These are phyloP conservation scores for Dynastes maya DNA, from an alignment of 2,888 invertebrate genomes.

Conservation along the genomic window DNA sequence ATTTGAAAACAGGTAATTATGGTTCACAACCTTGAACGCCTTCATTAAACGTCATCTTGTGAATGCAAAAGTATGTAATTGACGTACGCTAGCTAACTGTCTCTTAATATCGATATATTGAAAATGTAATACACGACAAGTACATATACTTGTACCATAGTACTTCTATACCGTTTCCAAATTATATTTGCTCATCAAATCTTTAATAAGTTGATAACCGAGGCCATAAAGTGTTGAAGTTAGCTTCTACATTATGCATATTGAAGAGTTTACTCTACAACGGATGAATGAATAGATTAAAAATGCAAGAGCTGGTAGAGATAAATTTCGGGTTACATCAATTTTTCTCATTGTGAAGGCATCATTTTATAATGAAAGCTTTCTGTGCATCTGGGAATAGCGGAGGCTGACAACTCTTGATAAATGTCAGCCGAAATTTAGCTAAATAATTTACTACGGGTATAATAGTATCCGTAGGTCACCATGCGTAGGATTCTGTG, in stretches of 20 bases:
- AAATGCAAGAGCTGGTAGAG: neutral
- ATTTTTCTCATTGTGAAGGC: slow-evolving; percentile 14
- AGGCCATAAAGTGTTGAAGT: neutral
- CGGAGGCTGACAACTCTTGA: slow-evolving; percentile 7
- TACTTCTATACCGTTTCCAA: neutral
- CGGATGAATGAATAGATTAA: slow-evolving; percentile 8
- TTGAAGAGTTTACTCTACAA: neutral
- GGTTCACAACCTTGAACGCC: slow-evolving; percentile 7
- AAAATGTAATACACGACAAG: neutral
- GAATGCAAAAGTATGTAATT: neutral
- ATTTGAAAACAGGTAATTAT: slow-evolving; percentile 20
- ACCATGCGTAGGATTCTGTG: neutral
- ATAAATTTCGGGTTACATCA: slow-evolving; percentile 7
- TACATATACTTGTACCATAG: neutral
- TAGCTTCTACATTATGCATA: neutral
- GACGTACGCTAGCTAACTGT: neutral
- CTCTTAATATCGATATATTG: neutral
- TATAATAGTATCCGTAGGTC: neutral
- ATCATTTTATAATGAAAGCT: slow-evolving; percentile 11
- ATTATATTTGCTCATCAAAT: neutral
- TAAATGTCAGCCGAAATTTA: slow-evolving; percentile 23
- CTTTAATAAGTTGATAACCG: neutral
- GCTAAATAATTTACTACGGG: slow-evolving; percentile 10
- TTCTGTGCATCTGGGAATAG: slow-evolving; percentile 14
- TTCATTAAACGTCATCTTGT: slow-evolving; percentile 8